Evolutionary conservation across 2,888 invertebrate species (phyloP).

Genomic region (Palloptera scutellata): DNA sequence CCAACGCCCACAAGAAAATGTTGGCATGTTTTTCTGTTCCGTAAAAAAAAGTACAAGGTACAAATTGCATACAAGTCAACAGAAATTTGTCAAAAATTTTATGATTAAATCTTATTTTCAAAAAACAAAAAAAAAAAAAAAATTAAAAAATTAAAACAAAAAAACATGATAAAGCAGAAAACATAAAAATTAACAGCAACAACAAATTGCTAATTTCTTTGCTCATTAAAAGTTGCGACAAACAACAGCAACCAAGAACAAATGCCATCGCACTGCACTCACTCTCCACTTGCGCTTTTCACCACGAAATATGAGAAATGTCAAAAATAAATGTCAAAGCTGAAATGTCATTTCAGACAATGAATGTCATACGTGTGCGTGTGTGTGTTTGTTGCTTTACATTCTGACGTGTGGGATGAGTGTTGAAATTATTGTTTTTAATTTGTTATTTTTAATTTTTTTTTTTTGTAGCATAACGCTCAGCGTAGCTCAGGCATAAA

Average conservation of each 20-base stretch:
- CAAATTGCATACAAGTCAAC: conserved; percentile 43
- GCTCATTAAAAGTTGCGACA: conserved; percentile 43
- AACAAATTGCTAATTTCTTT: conserved; percentile 43
- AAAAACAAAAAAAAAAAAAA: conserved; percentile 17
- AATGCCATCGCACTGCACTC: conserved; percentile 8
- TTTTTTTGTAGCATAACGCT: conserved; percentile 6
- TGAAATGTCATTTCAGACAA: conserved; percentile 36
- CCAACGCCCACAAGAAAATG: background rate
- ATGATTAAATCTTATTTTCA: conserved; percentile 43
- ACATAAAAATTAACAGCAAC: background rate
- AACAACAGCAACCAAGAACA: conserved; percentile 11
- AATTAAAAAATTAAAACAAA: conserved; percentile 9
- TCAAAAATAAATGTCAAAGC: conserved; percentile 35
- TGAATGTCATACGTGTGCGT: conserved; percentile 3
- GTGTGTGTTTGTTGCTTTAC: background rate
- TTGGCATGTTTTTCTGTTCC: background rate
- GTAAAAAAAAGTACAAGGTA: conserved; percentile 21
- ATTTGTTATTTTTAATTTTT: conserved; percentile 34
- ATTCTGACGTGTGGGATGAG: conserved; percentile 40
- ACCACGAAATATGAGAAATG: conserved; percentile 27
- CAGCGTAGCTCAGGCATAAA: conserved; percentile 9
- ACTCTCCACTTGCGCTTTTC: conserved; percentile 13
- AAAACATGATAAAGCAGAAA: background rate
- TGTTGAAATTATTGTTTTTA: conserved; percentile 45
- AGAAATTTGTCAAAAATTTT: conserved; percentile 43